Evolutionary conservation across 1,140 invertebrate genomes (phyloP).

Genomic region (Choristoneura fumiferana): DNA sequence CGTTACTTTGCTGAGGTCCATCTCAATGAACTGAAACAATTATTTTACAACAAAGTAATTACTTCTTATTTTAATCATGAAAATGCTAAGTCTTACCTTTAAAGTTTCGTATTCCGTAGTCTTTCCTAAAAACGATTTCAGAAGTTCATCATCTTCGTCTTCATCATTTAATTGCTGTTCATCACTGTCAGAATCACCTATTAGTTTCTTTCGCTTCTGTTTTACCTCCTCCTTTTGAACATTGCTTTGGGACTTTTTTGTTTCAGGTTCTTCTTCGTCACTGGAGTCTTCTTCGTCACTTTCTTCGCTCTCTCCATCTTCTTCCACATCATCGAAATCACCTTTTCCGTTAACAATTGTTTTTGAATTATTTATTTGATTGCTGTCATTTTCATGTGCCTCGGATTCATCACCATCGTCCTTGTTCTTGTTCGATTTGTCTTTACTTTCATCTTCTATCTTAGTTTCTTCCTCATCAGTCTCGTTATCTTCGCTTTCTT

Average conservation of each 20-base stretch:
- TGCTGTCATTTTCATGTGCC: no score
- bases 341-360: conserved; percentile 23
- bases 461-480: conserved; percentile 33
- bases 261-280: conserved; percentile 44
- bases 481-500: conserved; percentile 32
- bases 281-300: conserved; percentile 38
- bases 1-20: no score
- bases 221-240: conserved; percentile 20
- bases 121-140: conserved; percentile 51
- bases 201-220: conserved; percentile 1
- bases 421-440: no score
- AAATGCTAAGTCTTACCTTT: conserved; percentile 37
- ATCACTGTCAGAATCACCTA: conserved; percentile 10
- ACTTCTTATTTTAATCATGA: no score
- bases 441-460: no score
- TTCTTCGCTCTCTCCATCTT: conserved; percentile 18
- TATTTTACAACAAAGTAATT: no score
- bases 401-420: no score
- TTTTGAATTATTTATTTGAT: no score
- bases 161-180: conserved; percentile 21
- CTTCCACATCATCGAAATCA: conserved; percentile 18
- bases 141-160: conserved; percentile 32
- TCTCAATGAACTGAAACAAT: no score
- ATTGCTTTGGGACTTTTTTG: conserved; percentile 7
- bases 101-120: conserved; percentile 52